These are phyloP conservation scores for Ameiurus melas DNA, from an alignment of 2,113 vertebrate genomes.

Conservation along the genomic window DNA sequence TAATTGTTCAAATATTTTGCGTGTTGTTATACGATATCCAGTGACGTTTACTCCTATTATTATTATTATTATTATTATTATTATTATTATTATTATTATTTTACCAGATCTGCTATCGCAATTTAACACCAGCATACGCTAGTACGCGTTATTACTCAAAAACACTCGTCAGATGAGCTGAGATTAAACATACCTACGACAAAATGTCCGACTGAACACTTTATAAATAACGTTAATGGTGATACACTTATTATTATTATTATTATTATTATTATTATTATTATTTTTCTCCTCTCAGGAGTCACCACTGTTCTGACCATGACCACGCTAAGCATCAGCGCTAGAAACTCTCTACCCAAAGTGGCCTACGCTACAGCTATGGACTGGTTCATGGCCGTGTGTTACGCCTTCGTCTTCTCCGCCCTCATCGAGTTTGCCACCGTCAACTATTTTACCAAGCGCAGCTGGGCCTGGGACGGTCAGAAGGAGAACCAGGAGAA, in stretches of 20 bases:
- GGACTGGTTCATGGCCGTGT: constrained; percentile 99
- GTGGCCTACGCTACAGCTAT: constrained; percentile 99
- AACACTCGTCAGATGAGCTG: background rate
- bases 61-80: background rate
- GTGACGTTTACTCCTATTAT: background rate
- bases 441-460: constrained; percentile 99
- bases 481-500: constrained; percentile 94
- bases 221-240: background rate
- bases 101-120: background rate
- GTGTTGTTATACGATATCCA: background rate
- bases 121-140: background rate
- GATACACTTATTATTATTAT: no score
- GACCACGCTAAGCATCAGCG: constrained; percentile 99
- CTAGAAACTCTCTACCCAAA: constrained; percentile 97
- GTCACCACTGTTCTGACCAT: constrained; percentile 99
- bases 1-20: background rate
- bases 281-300: constrained; percentile 73
- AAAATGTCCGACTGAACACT: background rate
- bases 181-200: background rate
- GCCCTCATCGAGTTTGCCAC: constrained; percentile 99
- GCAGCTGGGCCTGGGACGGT: constrained; percentile 99
- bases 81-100: background rate
- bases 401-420: constrained; percentile 99
- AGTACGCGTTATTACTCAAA: background rate
- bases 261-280: background rate